Percentiles rank a stretch among this genome's conserved stretches.
Conservation (phyloP, 2,113 vertebrate genomes). For the Chamaea fasciata region DNA sequence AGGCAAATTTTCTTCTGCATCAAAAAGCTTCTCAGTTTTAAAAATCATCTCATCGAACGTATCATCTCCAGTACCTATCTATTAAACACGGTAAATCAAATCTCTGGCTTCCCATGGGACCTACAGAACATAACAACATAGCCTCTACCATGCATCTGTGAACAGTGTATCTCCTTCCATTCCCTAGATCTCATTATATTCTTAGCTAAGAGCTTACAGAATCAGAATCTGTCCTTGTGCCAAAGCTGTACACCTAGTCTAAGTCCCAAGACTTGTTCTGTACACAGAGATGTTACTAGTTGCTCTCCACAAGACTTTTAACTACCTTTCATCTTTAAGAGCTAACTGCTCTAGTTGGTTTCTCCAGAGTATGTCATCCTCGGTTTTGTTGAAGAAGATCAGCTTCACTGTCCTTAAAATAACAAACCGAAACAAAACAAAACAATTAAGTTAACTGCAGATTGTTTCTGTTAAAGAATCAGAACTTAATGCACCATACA, state of each 20-base stretch:
- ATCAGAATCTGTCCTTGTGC: background rate
- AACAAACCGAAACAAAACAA: background rate
- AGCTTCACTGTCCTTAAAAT: conserved; percentile 79
- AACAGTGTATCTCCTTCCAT: background rate
- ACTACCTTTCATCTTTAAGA: conserved; percentile 80
- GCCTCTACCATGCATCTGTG: background rate
- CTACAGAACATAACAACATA: background rate
- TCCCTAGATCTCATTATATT: background rate
- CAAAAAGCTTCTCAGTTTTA: background rate
- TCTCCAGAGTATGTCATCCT: conserved; percentile 91
- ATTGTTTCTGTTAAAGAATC: background rate
- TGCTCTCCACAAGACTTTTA: background rate
- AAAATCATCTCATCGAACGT: background rate
- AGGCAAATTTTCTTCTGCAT: background rate
- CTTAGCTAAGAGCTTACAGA: background rate
- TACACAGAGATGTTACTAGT: background rate
- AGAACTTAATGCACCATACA: background rate
- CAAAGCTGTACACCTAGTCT: background rate
- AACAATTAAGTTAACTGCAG: background rate
- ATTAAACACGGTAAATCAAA: background rate
- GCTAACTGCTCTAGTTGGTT: conserved; percentile 81
- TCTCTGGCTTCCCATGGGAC: background rate
- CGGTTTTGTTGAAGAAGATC: conserved; percentile 91
- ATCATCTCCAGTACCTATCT: background rate
- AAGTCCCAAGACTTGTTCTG: background rate